Percentiles rank a stretch among this genome's conserved stretches.
phyloP scores from a whole-genome alignment of 2,113 vertebrate species.

The Orycteropus afer region DNA sequence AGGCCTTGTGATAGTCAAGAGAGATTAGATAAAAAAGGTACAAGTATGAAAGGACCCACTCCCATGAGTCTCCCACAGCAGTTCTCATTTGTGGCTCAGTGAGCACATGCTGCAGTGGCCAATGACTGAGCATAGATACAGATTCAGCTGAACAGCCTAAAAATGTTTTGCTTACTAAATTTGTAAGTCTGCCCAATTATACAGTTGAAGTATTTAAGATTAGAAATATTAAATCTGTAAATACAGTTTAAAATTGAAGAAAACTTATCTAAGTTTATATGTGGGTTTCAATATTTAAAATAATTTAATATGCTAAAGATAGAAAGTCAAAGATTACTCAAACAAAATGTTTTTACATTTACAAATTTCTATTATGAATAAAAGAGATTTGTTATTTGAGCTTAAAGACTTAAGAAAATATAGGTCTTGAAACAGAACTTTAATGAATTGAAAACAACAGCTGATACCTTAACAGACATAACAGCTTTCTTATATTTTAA shows the following conservation, averaged over 20 bases:
- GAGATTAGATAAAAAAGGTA: neutral
- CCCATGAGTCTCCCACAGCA: neutral
- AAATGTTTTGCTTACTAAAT: neutral
- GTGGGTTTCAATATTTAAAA: neutral
- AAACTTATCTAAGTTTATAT: neutral
- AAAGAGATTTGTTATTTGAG: neutral
- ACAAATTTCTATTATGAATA: neutral
- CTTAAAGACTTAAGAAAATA: neutral
- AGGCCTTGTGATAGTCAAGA: neutral
- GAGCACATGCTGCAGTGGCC: neutral
- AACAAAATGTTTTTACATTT: neutral
- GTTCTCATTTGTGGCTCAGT: neutral
- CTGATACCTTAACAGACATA: neutral
- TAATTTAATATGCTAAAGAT: neutral
- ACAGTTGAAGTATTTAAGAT: neutral
- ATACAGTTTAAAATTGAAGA: neutral
- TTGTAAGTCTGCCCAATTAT: neutral
- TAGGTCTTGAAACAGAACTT: neutral
- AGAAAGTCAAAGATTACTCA: neutral
- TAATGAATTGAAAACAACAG: neutral
- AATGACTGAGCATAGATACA: accelerated
- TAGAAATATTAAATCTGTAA: neutral
- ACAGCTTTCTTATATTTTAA: neutral
- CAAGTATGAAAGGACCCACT: neutral
- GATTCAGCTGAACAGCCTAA: neutral